Base-by-base conservation (phyloP, 2,797 vertebrate genomes). In the Bovichtus diacanthus region DNA sequence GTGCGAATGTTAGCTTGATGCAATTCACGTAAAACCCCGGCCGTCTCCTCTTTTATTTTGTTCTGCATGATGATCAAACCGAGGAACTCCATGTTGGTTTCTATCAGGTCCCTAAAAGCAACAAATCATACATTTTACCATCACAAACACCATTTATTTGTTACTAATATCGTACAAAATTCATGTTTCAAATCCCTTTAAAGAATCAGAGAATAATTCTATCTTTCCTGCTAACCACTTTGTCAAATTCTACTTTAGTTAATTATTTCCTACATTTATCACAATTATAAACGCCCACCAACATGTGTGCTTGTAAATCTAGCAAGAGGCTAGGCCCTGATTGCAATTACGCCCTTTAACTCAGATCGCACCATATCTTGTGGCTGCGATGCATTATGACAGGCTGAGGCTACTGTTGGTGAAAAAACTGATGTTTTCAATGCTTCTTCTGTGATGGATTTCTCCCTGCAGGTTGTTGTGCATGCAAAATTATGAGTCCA, bases 51-150 rank as follows among this genome's bases (percentile, higher is more conserved):
- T 92, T 99, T 99, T 78, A 99, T 95, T 90, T 99, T 99, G 94
- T 99, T 99, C 92, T 99, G 97, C 97, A 99, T 98, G 92, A 99
- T 92, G 86, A 99, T 96, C 88, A 99, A 90, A 56, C 98, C 98
- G 73, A 99, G 93, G 93, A 99, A 98, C 70, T 97, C 96, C 97
- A 99, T 96, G 93, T 96, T 97, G 90, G 91, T 95, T 93, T 99
- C 98, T 78, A 99, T 95, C 81, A 95, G 89, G 84, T 98, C 96
- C 94, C 98, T 99, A 13, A 38, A 75, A 58, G 21, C 39, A 34
- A 77, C 21, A 63, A 5, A 66, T 13, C 60, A 76, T 15, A 75
- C 73, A 59, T 85, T 27, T 54, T 83, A 70, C 59, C 19, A 80
- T 25, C 3, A 65, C n/a, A 49, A 15, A 51, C 15, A 23, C 0